Percentiles rank a stretch among this genome's conserved stretches.
Conservation (phyloP, 1,140 invertebrate genomes). For the Aphelinus atriplicis region DNA sequence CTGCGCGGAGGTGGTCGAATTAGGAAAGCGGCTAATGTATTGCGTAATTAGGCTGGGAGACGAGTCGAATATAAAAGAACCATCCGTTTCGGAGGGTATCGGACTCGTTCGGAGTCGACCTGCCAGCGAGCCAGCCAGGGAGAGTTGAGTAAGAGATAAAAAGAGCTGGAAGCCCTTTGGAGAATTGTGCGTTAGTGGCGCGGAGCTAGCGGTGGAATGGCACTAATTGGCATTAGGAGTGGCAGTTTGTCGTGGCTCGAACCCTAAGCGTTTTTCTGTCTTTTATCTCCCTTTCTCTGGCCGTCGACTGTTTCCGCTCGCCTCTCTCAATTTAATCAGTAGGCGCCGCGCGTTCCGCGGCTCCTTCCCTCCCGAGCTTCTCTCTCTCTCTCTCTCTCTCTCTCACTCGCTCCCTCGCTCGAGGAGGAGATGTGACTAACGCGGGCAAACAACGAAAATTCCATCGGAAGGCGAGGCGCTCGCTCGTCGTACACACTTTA, state of each 20-base stretch:
- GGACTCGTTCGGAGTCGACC: too few species aligned
- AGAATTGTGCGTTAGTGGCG: conserved; percentile 31
- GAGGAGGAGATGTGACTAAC: conserved; percentile 30
- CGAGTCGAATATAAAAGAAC: conserved; percentile 32
- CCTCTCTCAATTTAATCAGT: conserved; percentile 36
- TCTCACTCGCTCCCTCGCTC: conserved; percentile 26
- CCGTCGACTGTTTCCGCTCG: not conserved
- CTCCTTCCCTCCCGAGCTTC: conserved; percentile 8
- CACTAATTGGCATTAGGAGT: conserved; percentile 66
- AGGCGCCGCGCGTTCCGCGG: conserved; percentile 25
- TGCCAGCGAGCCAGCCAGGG: not conserved
- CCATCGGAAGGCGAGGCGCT: not conserved
- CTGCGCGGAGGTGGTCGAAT: too few species aligned
- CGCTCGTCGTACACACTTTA: conserved; percentile 7
- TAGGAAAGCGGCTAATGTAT: not conserved
- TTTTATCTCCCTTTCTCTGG: not conserved
- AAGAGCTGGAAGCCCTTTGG: conserved; percentile 44
- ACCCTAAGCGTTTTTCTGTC: conserved; percentile 37
- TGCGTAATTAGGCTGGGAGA: conserved; percentile 24
- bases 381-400: conserved; percentile 33
- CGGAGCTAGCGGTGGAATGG: conserved; percentile 55
- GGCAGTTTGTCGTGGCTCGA: conserved; percentile 60
- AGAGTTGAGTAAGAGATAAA: conserved; percentile 8
- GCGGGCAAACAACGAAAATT: conserved; percentile 37
- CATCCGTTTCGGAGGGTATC: conserved; percentile 8